These are phyloP conservation scores for Glandiceps talaboti DNA, from an alignment of 53 echinoderm and acorn worm species.

Conservation along the genomic window DNA sequence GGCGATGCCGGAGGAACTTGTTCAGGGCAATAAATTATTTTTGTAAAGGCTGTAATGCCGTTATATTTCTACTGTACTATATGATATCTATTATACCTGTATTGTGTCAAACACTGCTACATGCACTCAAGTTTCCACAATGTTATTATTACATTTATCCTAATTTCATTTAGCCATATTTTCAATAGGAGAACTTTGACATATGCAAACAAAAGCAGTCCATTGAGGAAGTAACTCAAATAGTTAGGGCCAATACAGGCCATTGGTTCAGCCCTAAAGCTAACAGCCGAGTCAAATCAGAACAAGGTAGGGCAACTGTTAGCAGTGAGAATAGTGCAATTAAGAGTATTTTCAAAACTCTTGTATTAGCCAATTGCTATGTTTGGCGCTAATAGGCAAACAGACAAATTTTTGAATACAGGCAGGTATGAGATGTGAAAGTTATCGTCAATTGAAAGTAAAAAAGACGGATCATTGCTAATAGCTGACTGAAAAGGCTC, in stretches of 20 bases:
- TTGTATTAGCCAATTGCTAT: neutral
- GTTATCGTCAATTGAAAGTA: neutral
- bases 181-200: neutral
- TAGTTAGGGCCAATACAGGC: neutral
- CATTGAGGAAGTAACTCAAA: neutral
- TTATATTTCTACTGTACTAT: neutral
- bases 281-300: neutral
- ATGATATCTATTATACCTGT: neutral
- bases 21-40: neutral
- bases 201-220: neutral
- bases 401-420: neutral
- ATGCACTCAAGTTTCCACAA: neutral
- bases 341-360: neutral
- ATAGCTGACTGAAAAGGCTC: neutral
- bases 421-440: neutral
- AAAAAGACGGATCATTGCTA: neutral
- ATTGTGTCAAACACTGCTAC: neutral
- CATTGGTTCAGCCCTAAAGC: neutral
- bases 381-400: neutral
- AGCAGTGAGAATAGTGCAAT: neutral
- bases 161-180: neutral
- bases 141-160: neutral
- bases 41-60: neutral
- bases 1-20: neutral
- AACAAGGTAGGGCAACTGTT: neutral